Percentiles rank a stretch among this genome's conserved stretches.
phyloP scores from a whole-genome alignment of 1,140 invertebrate species.

The Zaprionus inermis region DNA sequence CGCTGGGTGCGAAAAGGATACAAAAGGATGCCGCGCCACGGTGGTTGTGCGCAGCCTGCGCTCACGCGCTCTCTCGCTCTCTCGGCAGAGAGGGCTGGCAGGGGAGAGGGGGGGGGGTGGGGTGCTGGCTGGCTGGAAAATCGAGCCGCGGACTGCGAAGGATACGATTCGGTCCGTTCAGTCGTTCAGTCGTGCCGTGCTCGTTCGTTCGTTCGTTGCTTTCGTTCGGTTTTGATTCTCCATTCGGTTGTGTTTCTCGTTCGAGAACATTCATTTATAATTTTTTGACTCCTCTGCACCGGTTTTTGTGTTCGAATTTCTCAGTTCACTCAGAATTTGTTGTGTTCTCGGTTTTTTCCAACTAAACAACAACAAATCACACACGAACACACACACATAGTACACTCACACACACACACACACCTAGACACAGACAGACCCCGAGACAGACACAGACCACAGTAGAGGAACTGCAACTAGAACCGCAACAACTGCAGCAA shows the following conservation, averaged over 20 bases:
- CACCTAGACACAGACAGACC: slow-evolving; percentile 14
- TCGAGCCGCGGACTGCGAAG: slow-evolving; percentile 2
- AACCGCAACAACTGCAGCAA: slow-evolving; percentile 31
- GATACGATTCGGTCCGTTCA: slow-evolving; percentile 35
- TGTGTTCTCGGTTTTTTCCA: slow-evolving; percentile 81
- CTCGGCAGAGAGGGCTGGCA: neutral
- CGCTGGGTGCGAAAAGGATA: slow-evolving; percentile 14
- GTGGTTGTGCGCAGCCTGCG: neutral
- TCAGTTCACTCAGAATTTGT: slow-evolving; percentile 75
- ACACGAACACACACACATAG: slow-evolving; percentile 20
- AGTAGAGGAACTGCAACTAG: slow-evolving; percentile 22
- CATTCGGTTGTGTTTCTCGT: slow-evolving; percentile 82
- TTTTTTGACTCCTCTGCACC: slow-evolving; percentile 84
- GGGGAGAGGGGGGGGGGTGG: neutral
- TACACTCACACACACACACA: slow-evolving; percentile 30
- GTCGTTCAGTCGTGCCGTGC: slow-evolving; percentile 82
- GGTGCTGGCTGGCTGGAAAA: slow-evolving; percentile 4
- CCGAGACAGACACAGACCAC: slow-evolving; percentile 22
- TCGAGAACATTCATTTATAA: slow-evolving; percentile 84
- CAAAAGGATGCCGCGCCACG: slow-evolving; percentile 4
- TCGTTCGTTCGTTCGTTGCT: slow-evolving; percentile 84
- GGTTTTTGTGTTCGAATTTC: slow-evolving; percentile 78
- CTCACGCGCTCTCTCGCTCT: neutral
- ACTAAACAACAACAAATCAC: slow-evolving; percentile 42
- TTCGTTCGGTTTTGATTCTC: slow-evolving; percentile 83